phyloP scores from a whole-genome alignment of 2,113 vertebrate genomes.

The Tylochromis polylepis region DNA sequence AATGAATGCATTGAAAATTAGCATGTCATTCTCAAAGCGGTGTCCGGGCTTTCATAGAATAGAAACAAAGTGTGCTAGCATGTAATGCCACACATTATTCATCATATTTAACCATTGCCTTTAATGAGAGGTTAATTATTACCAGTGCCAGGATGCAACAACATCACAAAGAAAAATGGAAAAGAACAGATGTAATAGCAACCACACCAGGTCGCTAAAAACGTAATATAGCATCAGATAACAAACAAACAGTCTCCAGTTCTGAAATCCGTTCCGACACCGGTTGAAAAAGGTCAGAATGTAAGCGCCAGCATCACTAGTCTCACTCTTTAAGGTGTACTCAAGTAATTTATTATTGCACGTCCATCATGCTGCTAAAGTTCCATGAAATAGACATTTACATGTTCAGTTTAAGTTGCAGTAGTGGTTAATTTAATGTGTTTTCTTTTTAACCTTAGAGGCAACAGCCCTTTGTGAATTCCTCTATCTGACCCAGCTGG shows the following conservation, averaged over 20 bases:
- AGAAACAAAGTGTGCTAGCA: background rate
- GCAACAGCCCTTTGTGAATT: background rate
- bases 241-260: background rate
- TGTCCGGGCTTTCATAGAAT: background rate
- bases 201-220: background rate
- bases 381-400: background rate
- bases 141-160: background rate
- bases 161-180: background rate
- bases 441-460: background rate
- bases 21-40: background rate
- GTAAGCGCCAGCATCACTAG: too few relatives aligned
- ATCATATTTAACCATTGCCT: background rate
- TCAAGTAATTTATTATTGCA: background rate
- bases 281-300: background rate
- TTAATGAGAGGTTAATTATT: constrained; percentile 24
- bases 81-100: background rate
- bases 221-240: background rate
- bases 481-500: background rate
- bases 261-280: background rate
- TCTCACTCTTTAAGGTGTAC: background rate
- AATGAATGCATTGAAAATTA: constrained; percentile 38
- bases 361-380: background rate
- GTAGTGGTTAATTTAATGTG: background rate
- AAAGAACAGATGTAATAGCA: background rate
- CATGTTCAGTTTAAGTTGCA: background rate